Evolutionary conservation across 2,888 invertebrate genomes (phyloP), one percentile per base, ranked within the genome.

Genomic region (Teleogryllus oceanicus): DNA sequence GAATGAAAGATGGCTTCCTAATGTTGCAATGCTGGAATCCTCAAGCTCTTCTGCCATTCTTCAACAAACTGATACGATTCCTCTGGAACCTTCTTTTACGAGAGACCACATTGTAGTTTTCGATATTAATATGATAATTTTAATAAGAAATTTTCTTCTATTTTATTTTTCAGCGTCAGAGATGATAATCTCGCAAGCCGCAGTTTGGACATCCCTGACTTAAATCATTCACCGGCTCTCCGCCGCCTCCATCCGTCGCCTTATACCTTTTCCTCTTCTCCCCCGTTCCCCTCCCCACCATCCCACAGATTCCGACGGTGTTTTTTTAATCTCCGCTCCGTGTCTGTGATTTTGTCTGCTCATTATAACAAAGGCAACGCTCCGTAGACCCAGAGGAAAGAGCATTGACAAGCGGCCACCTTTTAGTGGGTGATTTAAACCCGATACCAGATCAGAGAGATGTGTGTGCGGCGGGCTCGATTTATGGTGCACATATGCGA

Each of bases 351-450:
- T 62, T 62, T n/a, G 62, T 62, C 62, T n/a, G 62, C 62, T 62
- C 62, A 62, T 62, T 62, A 62, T 62, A 62, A 62, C 16, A 13
- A 62, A 62, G 16, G 62, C 62, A 13, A n/a, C 62, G 62, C 62
- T 18, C 16, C 62, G 62, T n/a, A 62, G 62, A n/a, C 16, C 62
- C 62, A 62, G 62, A 13, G n/a, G 62, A 62, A 62, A 62, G 11
- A 62, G 62, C 62, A 13, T n/a, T 62, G 62, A 62, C 62, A 62
- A 62, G 62, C 62, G 62, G 62, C 16, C 62, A 62, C 62, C 62
- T 62, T 62, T 62, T 62, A 62, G 62, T 62, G 62, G 62, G 62
- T 62, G 62, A 62, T 62, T 62, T 62, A 62, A 62, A n/a, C 62
- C 62, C 62, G 62, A 62, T 62, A 62, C 62, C 62, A 62, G 62